Percentiles rank a stretch among this genome's conserved stretches.
phyloP scores from a whole-genome alignment of 2,113 vertebrate species.

The Nannobrachium achirus region DNA sequence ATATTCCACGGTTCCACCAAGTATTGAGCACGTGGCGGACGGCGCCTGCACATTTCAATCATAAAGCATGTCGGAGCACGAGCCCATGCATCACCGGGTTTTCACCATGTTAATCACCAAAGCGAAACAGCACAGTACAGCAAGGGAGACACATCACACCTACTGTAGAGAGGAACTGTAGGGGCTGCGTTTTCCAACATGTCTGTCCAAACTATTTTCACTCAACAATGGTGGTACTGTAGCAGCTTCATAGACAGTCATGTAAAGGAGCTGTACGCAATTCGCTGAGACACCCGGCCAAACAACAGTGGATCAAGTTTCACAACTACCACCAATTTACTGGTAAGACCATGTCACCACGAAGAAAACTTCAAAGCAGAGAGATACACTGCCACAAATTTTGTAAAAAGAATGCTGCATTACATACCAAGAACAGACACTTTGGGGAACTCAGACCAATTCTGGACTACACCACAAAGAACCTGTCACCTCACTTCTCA shows the following conservation, averaged over 20 bases:
- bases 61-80: slow-evolving; percentile 31
- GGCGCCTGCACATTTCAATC: slow-evolving; percentile 50
- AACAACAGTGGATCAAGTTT: background rate
- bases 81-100: slow-evolving; percentile 26
- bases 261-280: background rate
- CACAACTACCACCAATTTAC: no score
- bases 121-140: slow-evolving; percentile 48
- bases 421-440: slow-evolving; percentile 49
- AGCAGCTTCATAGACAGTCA: no score
- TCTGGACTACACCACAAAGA: slow-evolving; percentile 47
- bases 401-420: no score
- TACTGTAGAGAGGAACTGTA: slow-evolving; percentile 3
- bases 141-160: slow-evolving; percentile 26
- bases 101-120: slow-evolving; percentile 48
- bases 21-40: no score
- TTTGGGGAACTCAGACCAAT: slow-evolving; percentile 48
- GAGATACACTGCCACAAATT: no score
- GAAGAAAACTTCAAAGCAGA: no score
- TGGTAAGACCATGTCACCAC: no score
- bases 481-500: slow-evolving; percentile 53
- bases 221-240: background rate
- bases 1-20: no score
- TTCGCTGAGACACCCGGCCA: background rate
- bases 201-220: slow-evolving; percentile 39
- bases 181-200: slow-evolving; percentile 42